Evolutionary conservation across 2,888 invertebrate genomes (phyloP).

Genomic region (Eurytoma adleriae): DNA sequence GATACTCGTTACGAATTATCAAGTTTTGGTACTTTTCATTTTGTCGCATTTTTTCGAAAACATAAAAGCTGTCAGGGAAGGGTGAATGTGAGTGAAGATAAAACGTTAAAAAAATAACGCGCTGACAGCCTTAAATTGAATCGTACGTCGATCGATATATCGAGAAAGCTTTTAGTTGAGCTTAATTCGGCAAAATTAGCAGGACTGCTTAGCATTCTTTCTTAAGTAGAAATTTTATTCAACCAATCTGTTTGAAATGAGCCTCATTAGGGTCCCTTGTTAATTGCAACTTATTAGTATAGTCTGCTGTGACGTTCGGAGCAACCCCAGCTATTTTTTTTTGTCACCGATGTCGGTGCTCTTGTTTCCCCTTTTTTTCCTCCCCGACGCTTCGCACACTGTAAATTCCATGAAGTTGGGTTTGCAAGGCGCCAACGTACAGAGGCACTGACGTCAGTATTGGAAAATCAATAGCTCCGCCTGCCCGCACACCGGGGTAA

Average conservation of each 20-base stretch:
- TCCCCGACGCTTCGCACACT: too few relatives aligned
- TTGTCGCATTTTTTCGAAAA: too few relatives aligned
- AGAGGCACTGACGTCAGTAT: slow-evolving; percentile 3
- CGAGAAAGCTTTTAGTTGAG: background rate
- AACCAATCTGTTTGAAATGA: slow-evolving; percentile 6
- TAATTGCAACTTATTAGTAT: slow-evolving; percentile 22
- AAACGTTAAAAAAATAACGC: too few relatives aligned
- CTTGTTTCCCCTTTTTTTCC: slow-evolving; percentile 4
- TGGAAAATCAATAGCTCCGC: slow-evolving; percentile 45
- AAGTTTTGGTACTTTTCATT: too few relatives aligned
- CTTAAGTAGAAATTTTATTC: background rate
- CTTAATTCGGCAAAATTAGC: background rate
- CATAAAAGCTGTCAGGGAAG: too few relatives aligned
- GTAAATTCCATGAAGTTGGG: slow-evolving; percentile 19
- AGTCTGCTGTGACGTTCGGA: background rate
- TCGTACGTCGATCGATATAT: too few relatives aligned
- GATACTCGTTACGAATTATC: too few relatives aligned
- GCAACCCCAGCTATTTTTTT: slow-evolving; percentile 4
- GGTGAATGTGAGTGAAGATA: too few relatives aligned
- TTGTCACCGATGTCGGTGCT: background rate
- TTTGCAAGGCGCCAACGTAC: slow-evolving; percentile 5
- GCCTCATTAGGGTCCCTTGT: slow-evolving; percentile 15
- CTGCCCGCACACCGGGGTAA: slow-evolving; percentile 46
- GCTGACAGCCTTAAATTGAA: too few relatives aligned
- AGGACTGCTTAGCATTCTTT: background rate